Evolutionary conservation across 2,113 vertebrate genomes (phyloP).

Genomic region (Eudyptes chrysolophus): DNA sequence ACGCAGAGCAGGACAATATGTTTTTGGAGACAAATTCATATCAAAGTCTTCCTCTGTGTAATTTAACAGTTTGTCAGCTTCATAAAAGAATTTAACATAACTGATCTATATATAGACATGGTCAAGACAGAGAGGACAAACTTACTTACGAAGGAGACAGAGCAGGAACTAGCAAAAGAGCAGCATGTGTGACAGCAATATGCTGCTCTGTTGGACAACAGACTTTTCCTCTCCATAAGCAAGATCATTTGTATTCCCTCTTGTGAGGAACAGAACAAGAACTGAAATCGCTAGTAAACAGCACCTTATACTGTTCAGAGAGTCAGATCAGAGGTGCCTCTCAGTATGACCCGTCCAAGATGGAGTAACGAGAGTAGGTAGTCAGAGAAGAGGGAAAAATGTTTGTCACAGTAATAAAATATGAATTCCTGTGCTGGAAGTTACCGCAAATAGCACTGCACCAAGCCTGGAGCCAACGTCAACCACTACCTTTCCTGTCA

Average conservation of each 20-base stretch:
- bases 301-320: neutral
- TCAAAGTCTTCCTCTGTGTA: conserved; percentile 39
- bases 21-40: conserved; percentile 48
- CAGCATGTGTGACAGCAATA: conserved; percentile 35
- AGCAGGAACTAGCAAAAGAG: conserved; percentile 21
- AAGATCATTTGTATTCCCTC: neutral
- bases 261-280: neutral
- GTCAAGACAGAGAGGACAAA: conserved; percentile 12
- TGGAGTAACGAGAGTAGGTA: conserved; percentile 21
- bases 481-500: conserved; percentile 85
- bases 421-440: conserved; percentile 64
- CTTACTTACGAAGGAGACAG: neutral
- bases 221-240: conserved; percentile 9
- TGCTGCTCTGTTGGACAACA: conserved; percentile 20
- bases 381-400: conserved; percentile 56
- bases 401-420: conserved; percentile 61
- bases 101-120: conserved; percentile 21
- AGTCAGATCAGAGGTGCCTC: neutral
- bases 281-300: neutral
- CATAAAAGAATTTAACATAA: conserved; percentile 39
- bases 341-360: conserved; percentile 40
- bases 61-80: conserved; percentile 44
- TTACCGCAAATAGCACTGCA: conserved; percentile 90
- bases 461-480: conserved; percentile 93
- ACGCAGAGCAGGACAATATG: conserved; percentile 44